These are phyloP conservation scores for Labrus mixtus DNA, from an alignment of 2,113 vertebrate genomes.

Conservation along the genomic window DNA sequence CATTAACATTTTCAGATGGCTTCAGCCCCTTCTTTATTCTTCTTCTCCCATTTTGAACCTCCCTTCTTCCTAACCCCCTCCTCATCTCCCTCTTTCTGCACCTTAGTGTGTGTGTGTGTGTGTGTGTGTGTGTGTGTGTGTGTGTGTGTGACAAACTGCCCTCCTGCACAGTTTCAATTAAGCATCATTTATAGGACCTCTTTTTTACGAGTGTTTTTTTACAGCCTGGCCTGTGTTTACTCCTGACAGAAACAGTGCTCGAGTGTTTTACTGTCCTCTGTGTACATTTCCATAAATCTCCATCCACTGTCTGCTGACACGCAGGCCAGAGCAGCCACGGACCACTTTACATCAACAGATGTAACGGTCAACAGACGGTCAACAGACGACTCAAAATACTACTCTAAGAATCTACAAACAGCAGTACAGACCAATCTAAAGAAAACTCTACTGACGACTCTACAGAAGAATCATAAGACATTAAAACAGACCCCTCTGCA, in stretches of 20 bases:
- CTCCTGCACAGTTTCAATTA: conserved; percentile 80
- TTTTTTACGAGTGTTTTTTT: conserved; percentile 71
- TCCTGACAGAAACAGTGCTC: conserved; percentile 70
- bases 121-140: conserved; percentile 3
- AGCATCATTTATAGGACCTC: conserved; percentile 75
- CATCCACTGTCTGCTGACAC: conserved; percentile 56
- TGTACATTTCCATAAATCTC: conserved; percentile 65
- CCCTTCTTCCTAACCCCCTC: no score
- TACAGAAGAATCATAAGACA: no score
- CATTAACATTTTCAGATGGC: no score
- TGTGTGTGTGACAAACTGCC: conserved; percentile 47
- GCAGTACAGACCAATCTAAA: no score
- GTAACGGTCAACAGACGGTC: no score
- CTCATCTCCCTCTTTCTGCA: no score
- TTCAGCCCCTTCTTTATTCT: conserved; percentile 12
- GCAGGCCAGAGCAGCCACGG: conserved; percentile 13
- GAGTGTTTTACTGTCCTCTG: conserved; percentile 50
- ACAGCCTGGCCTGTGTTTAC: conserved; percentile 65
- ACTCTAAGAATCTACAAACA: no score
- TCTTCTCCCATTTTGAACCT: not conserved
- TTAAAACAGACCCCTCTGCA: no score
- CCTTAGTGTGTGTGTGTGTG: not conserved
- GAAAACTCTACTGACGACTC: no score
- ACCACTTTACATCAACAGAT: conserved; percentile 39
- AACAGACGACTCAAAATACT: no score